Evolutionary conservation across 2,113 vertebrate genomes (phyloP).

Genomic region (Zosterops lateralis): DNA sequence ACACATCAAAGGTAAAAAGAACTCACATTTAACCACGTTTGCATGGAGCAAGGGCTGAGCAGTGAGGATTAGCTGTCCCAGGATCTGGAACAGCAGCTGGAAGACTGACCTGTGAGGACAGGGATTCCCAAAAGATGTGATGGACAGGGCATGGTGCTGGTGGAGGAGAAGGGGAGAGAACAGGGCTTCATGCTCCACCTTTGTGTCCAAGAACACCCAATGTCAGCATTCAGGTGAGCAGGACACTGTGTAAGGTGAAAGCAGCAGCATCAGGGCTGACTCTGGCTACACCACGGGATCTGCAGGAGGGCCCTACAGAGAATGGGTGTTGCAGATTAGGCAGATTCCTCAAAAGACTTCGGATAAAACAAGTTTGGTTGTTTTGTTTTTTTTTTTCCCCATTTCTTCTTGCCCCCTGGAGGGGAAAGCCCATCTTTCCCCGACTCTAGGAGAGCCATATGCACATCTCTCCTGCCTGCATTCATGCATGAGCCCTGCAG

Average conservation of each 20-base stretch:
- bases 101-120: neutral
- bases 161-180: neutral
- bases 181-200: neutral
- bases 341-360: neutral
- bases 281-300: neutral
- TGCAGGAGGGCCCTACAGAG: neutral
- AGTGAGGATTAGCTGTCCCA: neutral
- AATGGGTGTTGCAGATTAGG: neutral
- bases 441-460: neutral
- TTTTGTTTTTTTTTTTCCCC: neutral
- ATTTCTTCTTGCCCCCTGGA: accelerated
- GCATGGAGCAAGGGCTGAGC: neutral
- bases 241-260: neutral
- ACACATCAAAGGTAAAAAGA: neutral
- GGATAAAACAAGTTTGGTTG: neutral
- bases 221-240: neutral
- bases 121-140: neutral
- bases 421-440: neutral
- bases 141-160: accelerated
- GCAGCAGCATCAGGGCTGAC: neutral
- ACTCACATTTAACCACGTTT: neutral
- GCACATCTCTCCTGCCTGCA: neutral
- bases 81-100: neutral
- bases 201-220: neutral
- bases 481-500: accelerated